Percentiles rank a stretch among this genome's conserved stretches.
Conservation (phyloP, 2,797 vertebrate species). For the Avahi laniger region DNA sequence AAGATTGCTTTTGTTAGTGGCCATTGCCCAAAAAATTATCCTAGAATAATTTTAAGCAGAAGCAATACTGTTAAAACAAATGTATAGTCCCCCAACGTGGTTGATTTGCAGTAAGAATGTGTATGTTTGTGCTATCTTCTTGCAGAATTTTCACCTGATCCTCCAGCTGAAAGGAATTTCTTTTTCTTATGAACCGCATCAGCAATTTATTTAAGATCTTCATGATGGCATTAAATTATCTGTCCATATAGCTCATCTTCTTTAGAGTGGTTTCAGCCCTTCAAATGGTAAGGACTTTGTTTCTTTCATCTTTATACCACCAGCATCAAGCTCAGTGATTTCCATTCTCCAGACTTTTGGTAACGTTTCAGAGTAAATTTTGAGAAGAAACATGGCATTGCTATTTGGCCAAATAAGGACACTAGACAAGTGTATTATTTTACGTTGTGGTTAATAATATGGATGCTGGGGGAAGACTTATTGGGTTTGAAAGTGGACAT, state of each 20-base stretch:
- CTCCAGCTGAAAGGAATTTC: neutral
- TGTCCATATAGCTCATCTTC: neutral
- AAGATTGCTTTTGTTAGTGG: neutral
- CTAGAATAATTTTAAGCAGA: neutral
- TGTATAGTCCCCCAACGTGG: neutral
- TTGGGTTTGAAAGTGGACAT: neutral
- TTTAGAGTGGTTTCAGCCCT: neutral
- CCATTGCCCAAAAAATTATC: neutral
- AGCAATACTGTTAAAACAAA: neutral
- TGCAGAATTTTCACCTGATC: neutral
- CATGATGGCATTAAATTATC: neutral
- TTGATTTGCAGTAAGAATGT: neutral
- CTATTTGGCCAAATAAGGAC: neutral
- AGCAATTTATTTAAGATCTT: neutral
- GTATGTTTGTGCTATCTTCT: neutral
- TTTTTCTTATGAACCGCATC: neutral
- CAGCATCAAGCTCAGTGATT: neutral
- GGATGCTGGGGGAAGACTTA: neutral
- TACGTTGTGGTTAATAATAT: neutral
- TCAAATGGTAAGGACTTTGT: neutral
- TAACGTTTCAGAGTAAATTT: neutral
- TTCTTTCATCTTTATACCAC: neutral
- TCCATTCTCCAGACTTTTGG: neutral
- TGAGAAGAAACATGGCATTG: neutral
- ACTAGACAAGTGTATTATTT: neutral